phyloP scores from a whole-genome alignment of 2,888 invertebrate genomes.

The Mesorhabditis spiculigera region DNA sequence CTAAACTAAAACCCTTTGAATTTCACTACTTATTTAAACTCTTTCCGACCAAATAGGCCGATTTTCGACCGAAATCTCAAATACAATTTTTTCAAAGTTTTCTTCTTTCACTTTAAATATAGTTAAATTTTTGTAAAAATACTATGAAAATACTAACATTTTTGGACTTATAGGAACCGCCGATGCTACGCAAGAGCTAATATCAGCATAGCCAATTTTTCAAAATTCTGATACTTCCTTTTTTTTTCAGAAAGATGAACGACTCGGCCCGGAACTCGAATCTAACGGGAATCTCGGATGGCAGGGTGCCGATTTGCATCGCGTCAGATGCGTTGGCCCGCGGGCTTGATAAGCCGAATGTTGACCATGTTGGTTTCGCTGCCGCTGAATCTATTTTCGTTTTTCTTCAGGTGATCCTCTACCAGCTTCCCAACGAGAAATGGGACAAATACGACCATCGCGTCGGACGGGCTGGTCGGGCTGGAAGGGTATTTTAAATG shows the following conservation, averaged over 20 bases:
- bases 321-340: background rate
- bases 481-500: background rate
- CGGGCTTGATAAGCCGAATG: slow-evolving; percentile 1
- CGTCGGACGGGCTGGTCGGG: background rate
- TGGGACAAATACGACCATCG: background rate
- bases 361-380: slow-evolving; percentile 1
- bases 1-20: too few relatives aligned
- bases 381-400: background rate
- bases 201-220: too few relatives aligned
- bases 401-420: background rate
- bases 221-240: too few relatives aligned
- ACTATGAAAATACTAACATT: too few relatives aligned
- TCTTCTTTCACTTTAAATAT: too few relatives aligned
- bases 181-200: too few relatives aligned
- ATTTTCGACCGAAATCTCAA: too few relatives aligned
- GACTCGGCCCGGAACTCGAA: background rate
- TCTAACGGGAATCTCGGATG: background rate
- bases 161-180: too few relatives aligned
- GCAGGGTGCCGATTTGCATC: background rate
- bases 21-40: too few relatives aligned
- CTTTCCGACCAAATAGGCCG: too few relatives aligned
- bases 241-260: background rate
- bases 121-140: too few relatives aligned
- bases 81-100: too few relatives aligned
- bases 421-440: background rate